Evolutionary conservation across 2,113 vertebrate species (phyloP), one percentile per base, ranked within the genome.

Genomic region (Oryzias javanicus): DNA sequence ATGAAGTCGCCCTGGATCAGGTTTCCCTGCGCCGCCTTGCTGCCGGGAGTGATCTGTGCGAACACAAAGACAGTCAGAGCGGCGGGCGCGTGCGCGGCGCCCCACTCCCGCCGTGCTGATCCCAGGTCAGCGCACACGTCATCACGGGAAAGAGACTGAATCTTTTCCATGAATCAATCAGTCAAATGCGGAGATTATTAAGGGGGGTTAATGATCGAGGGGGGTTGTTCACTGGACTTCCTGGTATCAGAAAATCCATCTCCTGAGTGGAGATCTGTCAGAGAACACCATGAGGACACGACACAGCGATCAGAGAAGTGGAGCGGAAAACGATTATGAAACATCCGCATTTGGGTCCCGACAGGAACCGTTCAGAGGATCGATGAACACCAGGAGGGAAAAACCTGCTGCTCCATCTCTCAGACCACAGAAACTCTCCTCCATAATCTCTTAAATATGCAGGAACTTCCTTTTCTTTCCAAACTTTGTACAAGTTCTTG

Each of bases 1-100:
- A 99, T 97, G 40, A 96, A 86, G 64, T 99, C 97, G 0, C 97
- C 97, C 74, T 95, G 97, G 62, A 88, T 91, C 88, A 99, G 92
- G 89, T 94, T 96, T 0, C 94, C 94, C 76, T 92, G 92, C 4
- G 96, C 92, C 2, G 97, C 95, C 86, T 98, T 98, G 90, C 96
- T 97, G 67, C 97, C 97, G 0, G 94, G 96, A 1, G 94, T 94
- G 79, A 98, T 95, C 97, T 99, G 88, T n/a, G 0, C 7, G 17
- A 64, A 74, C 49, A 73, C 60, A 73, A 14, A 59, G n/a, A 60
- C 45, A 15, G 40, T 49, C 6, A 52, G 14, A 25, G 15, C 45
- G 18, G 45, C 17, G 17, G 42, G 42, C 17, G 14, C 6, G 15
- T 45, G 42, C 42, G 4, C 18, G 44, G 16, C 5, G 44, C 44